A percentile compares a stretch with the other conserved stretches of the same genome.
These are phyloP conservation scores for Falcaria lacertinaria DNA, from an alignment of 2,888 invertebrate species.

Conservation along the genomic window DNA sequence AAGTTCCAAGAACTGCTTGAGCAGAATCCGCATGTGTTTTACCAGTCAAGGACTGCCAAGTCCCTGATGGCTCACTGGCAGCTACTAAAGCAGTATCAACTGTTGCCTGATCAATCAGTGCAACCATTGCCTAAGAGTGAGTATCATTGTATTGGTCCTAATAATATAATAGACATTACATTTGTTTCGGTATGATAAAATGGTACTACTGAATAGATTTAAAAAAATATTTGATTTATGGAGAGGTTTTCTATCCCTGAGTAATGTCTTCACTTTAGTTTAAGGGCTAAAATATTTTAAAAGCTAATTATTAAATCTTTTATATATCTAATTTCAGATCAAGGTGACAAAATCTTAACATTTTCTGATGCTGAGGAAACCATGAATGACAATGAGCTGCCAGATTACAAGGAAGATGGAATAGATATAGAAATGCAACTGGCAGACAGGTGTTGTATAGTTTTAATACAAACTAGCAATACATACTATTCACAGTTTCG, in stretches of 20 bases:
- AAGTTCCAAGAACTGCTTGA: conserved; percentile 91
- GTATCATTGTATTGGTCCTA: conserved; percentile 9
- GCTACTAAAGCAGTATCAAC: conserved; percentile 92
- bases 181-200: too few species aligned
- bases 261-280: too few species aligned
- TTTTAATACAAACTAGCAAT: neutral
- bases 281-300: too few species aligned
- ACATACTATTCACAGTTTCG: too few species aligned
- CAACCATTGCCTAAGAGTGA: conserved; percentile 78
- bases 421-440: conserved; percentile 88
- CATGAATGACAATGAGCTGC: conserved; percentile 90
- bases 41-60: conserved; percentile 92
- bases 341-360: conserved; percentile 81
- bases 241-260: too few species aligned
- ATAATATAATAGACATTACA: too few species aligned
- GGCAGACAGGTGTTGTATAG: conserved; percentile 79
- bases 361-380: conserved; percentile 97
- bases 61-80: conserved; percentile 94
- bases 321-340: conserved; percentile 32
- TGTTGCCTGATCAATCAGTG: conserved; percentile 93
- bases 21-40: conserved; percentile 91
- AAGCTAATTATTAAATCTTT: neutral
- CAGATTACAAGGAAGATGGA: conserved; percentile 89
- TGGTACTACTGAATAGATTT: too few species aligned
- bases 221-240: too few species aligned